Conservation (phyloP, 2,113 vertebrate genomes). For the Semnornis frantzii region DNA sequence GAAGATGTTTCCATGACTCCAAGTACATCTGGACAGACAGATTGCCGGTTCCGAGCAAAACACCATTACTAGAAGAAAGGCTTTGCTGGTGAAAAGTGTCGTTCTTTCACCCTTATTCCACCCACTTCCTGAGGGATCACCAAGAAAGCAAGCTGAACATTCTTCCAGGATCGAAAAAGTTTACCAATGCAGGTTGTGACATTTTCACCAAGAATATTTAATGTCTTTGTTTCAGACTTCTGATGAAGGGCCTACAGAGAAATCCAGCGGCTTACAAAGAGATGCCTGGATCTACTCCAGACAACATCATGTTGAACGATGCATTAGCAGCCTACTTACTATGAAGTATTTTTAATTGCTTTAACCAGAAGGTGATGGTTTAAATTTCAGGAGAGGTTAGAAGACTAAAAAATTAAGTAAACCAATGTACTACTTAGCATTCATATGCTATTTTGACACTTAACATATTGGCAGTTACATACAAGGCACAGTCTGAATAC, state of each 20-base stretch:
- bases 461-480: background rate
- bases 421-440: background rate
- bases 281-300: fast-evolving
- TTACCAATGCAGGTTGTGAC: background rate
- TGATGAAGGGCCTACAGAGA: background rate
- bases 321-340: background rate
- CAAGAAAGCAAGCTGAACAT: background rate
- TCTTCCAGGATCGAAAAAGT: background rate
- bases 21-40: background rate
- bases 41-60: background rate
- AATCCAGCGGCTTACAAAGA: background rate
- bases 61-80: background rate
- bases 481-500: background rate
- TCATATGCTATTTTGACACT: background rate
- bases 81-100: background rate
- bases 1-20: background rate
- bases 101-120: background rate
- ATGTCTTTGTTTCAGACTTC: background rate
- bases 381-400: background rate
- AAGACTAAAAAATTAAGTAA: background rate
- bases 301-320: fast-evolving
- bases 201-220: background rate
- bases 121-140: background rate
- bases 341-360: background rate
- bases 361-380: background rate